Evolutionary conservation across 2,888 invertebrate species (phyloP).

Genomic region (Mantis religiosa): DNA sequence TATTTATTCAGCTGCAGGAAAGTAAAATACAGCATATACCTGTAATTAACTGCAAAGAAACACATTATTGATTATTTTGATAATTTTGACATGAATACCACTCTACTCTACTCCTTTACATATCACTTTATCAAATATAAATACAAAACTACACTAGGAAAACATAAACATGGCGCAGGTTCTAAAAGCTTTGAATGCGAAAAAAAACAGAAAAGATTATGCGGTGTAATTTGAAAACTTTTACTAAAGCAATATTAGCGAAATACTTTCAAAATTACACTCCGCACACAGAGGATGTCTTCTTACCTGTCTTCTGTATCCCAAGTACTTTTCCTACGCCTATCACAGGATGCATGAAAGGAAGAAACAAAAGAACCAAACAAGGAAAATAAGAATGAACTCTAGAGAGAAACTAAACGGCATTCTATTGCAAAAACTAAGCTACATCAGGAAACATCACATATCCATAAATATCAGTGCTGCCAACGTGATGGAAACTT

Average conservation of each 20-base stretch:
- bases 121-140: not conserved
- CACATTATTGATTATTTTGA: too few relatives aligned
- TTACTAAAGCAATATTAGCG: too few relatives aligned
- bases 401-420: not conserved
- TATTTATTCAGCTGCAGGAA: too few relatives aligned
- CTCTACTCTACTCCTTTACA: too few relatives aligned
- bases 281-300: not conserved
- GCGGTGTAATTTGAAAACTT: not conserved
- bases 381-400: slow-evolving; percentile 22
- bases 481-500: not conserved
- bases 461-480: not conserved
- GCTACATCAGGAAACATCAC: not conserved
- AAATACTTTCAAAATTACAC: not conserved
- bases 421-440: not conserved
- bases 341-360: slow-evolving; percentile 26
- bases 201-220: not conserved
- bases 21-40: too few relatives aligned
- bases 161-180: not conserved
- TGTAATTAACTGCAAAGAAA: too few relatives aligned
- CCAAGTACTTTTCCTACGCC: slow-evolving; percentile 32
- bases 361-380: slow-evolving; percentile 32
- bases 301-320: slow-evolving; percentile 33
- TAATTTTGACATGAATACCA: too few relatives aligned
- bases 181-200: not conserved
- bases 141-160: not conserved